A percentile compares a stretch with the other conserved stretches of the same genome.
Conservation (phyloP, 1,140 invertebrate genomes). For the Atta colombica region DNA sequence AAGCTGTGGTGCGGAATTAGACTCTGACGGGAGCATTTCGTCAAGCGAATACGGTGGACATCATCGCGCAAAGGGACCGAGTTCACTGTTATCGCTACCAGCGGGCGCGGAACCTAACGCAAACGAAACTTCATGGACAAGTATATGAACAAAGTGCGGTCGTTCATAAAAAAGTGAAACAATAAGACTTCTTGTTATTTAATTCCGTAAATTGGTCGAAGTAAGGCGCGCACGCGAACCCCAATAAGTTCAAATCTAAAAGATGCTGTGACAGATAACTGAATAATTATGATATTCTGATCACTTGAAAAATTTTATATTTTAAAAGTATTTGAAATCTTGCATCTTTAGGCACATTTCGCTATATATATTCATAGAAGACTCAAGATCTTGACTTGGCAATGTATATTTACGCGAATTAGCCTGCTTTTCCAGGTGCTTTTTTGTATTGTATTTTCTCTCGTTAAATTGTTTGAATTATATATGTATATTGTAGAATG, state of each 20-base stretch:
- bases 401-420: constrained; percentile 20
- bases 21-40: constrained; percentile 76
- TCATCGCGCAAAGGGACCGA: constrained; percentile 79
- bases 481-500: constrained; percentile 40
- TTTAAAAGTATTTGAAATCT: constrained; percentile 5
- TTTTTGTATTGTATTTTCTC: constrained; percentile 75
- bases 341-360: too few species aligned
- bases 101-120: constrained; percentile 85
- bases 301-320: constrained; percentile 2
- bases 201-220: constrained; percentile 70
- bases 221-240: neutral
- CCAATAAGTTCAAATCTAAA: constrained; percentile 32
- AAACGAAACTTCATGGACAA: constrained; percentile 93
- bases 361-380: too few species aligned
- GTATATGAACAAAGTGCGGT: constrained; percentile 92
- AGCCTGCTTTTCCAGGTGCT: constrained; percentile 76
- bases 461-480: constrained; percentile 69
- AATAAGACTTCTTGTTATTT: constrained; percentile 73
- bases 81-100: constrained; percentile 83
- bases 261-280: constrained; percentile 48
- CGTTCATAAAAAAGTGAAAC: constrained; percentile 89
- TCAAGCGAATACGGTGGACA: constrained; percentile 73
- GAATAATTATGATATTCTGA: constrained; percentile 12
- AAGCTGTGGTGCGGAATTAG: constrained; percentile 83
- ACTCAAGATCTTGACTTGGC: constrained; percentile 14